phyloP scores from a whole-genome alignment of 2,113 vertebrate species.

The Platysternon megacephalum region DNA sequence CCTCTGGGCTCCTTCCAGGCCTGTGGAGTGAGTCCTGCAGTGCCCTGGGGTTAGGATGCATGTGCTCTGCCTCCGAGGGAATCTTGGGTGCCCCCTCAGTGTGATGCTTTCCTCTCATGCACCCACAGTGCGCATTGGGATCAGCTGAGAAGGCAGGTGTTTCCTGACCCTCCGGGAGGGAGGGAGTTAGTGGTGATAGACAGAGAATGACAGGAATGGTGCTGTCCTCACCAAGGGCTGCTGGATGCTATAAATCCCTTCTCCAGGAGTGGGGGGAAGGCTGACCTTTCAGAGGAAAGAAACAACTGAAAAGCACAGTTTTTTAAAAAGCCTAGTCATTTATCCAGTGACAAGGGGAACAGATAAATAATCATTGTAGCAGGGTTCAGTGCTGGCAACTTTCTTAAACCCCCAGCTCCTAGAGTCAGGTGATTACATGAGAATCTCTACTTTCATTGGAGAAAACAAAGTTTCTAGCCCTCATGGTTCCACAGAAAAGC shows the following conservation, averaged over 20 bases:
- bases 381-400: not conserved
- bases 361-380: too few species aligned
- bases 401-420: not conserved
- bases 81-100: not conserved
- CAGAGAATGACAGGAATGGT: not conserved
- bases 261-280: not conserved
- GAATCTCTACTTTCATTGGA: not conserved
- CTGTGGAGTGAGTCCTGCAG: not conserved
- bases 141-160: not conserved
- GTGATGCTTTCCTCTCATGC: not conserved
- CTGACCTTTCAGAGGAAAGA: not conserved
- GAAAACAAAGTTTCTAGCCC: not conserved
- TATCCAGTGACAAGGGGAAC: not conserved
- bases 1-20: not conserved
- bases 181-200: not conserved
- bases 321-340: not conserved
- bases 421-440: not conserved
- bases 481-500: not conserved
- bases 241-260: not conserved
- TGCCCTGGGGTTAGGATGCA: not conserved
- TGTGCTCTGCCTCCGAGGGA: not conserved
- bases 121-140: not conserved
- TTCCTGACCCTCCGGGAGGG: not conserved
- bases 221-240: not conserved
- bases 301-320: not conserved